phyloP scores from a whole-genome alignment of 2,888 invertebrate species.

The Linnaemya vulpina region DNA sequence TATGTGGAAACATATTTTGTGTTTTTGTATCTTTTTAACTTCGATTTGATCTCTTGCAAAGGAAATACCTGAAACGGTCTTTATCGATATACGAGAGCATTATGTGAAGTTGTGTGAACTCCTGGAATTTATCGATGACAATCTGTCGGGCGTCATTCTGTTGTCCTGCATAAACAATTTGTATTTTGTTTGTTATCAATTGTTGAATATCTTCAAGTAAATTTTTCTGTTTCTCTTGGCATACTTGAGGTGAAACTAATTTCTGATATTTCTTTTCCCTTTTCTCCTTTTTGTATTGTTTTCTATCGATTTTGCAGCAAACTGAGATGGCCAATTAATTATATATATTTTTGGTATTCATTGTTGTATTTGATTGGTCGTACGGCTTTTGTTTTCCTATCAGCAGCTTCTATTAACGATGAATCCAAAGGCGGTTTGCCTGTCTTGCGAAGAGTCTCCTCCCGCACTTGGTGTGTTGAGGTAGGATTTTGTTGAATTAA shows the following conservation, averaged over 20 bases:
- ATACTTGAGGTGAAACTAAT: slow-evolving; percentile 20
- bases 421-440: slow-evolving; percentile 84
- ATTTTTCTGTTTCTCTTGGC: slow-evolving; percentile 37
- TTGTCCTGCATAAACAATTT: slow-evolving; percentile 88
- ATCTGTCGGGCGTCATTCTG: slow-evolving; percentile 87
- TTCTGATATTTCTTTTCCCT: not conserved
- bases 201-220: slow-evolving; percentile 85
- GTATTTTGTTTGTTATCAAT: slow-evolving; percentile 89
- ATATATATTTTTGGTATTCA: slow-evolving; percentile 85
- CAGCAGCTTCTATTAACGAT: slow-evolving; percentile 85
- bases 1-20: not conserved
- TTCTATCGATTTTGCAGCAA: slow-evolving; percentile 74
- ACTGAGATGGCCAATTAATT: slow-evolving; percentile 83
- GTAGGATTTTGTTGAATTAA: slow-evolving; percentile 66
- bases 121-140: slow-evolving; percentile 85
- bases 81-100: slow-evolving; percentile 87
- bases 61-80: slow-evolving; percentile 82
- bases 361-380: slow-evolving; percentile 84
- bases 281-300: not conserved
- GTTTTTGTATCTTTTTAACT: slow-evolving; percentile 27
- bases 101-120: slow-evolving; percentile 87
- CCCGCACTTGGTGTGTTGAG: slow-evolving; percentile 80
- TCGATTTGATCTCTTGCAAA: slow-evolving; percentile 59
- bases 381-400: slow-evolving; percentile 84
- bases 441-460: slow-evolving; percentile 82